phyloP scores from a whole-genome alignment of 37 sponge, comb jelly and placozoan species.

The Hormiphora californensis region DNA sequence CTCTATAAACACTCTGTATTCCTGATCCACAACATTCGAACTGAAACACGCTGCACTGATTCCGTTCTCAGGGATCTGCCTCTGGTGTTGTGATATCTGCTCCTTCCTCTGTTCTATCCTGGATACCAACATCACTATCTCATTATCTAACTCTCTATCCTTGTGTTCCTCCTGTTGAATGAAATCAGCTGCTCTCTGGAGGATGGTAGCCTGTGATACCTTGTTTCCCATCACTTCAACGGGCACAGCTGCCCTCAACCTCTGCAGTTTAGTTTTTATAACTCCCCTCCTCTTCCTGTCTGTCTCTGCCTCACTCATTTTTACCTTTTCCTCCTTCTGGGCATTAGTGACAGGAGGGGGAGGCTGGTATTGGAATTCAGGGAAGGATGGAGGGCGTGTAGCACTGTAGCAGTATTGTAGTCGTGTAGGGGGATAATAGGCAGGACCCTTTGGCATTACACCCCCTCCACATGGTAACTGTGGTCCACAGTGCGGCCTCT shows the following conservation, averaged over 20 bases:
- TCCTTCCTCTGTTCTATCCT: neutral
- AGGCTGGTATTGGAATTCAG: neutral
- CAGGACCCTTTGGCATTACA: conserved; percentile 23
- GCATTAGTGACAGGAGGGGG: neutral
- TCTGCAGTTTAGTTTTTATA: neutral
- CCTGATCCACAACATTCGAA: neutral
- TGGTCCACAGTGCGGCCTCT: too few relatives aligned
- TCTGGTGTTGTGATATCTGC: neutral
- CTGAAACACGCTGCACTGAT: conserved; percentile 50
- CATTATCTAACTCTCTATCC: neutral
- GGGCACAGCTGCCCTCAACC: neutral
- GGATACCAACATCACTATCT: neutral
- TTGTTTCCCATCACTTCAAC: neutral
- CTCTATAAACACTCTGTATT: conserved; percentile 21
- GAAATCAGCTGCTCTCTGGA: conserved; percentile 12
- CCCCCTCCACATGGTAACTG: too few relatives aligned
- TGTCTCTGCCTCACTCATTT: neutral
- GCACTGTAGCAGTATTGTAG: conserved; percentile 36
- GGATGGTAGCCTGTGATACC: conserved; percentile 1
- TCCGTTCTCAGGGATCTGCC: conserved; percentile 50
- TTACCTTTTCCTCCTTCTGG: conserved; percentile 22
- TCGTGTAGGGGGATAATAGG: conserved; percentile 33
- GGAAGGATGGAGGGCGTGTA: neutral
- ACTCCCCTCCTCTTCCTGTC: conserved; percentile 51
- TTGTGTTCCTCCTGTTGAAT: conserved; percentile 9